Evolutionary conservation across 2,888 invertebrate genomes (phyloP), one percentile per base, ranked within the genome.

Genomic region (Operophtera brumata): DNA sequence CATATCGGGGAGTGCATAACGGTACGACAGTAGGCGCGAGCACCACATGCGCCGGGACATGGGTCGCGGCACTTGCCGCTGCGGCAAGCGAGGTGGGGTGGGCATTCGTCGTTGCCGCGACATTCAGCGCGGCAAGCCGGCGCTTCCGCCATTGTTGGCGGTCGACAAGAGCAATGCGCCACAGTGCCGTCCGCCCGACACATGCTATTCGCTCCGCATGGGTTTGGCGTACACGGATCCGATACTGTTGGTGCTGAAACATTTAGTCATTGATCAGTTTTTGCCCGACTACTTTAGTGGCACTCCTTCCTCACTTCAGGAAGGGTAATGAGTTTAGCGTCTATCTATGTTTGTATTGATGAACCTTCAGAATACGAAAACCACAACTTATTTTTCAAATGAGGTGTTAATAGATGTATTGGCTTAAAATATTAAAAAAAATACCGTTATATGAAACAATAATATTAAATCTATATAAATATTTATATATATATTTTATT

Each of bases 101-200:
- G 83, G 69, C 94, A 94, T 55, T 94, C 94, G 6, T 90, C 87
- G 75, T 96, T 94, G 49, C 92, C 90, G 9, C 93, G 91, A 75
- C 96, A 96, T 78, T 96, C 95, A 0, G 95, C 95, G 60, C 93
- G 90, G 74, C 96, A 96, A 61, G 92, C 92, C 4, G 95, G 95
- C 28, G 96, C 95, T n/a, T 91, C 91, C 26, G 94, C 94, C 43
- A 92, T 87, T 78, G 93, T 95, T 37, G 93, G 91, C 1, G 92
- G 91, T 10, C 93, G 88, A 69, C 95, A 95, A 4, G 93, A 92
- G 67, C 95, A 95, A 26, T 94, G 93, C 44, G 92, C 91, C 53
- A 93, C 93, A 8, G 87, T 85, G 10, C 93, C 92, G 64, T 93
- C 93, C 8, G 93, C 91, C n/a, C 91, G 92, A 68, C 94, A 94